Base-by-base conservation (phyloP, 2,888 invertebrate genomes). In the Heliconius aoede region DNA sequence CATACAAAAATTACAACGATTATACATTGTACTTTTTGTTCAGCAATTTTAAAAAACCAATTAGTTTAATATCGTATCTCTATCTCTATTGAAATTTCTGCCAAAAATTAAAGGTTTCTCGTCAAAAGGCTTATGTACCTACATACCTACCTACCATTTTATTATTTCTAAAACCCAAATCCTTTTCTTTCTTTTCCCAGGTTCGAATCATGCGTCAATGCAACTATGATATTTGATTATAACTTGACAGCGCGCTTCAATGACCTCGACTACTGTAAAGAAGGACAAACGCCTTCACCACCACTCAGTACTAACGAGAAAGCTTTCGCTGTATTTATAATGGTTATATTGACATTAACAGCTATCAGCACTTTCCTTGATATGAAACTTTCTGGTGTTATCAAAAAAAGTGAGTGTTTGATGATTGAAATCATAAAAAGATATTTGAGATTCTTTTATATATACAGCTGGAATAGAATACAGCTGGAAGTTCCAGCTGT, bases 131-230 rank as follows among this genome's bases (percentile, higher is more conserved):
- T 46, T 46, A 18, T 46, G 46, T 46, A 18, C 4, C 0, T 40
- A 32, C 9, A 8, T 32, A 32, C 32, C 32, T n/a, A n/a, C n/a
- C n/a, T n/a, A n/a, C n/a, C n/a, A n/a, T 46, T 18, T 5, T 5
- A 18, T 18, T 15, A 21, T 18, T 3, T 67, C 1, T 7, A n/a
- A 30, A 51, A 21, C 11, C 4, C 0, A n/a, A 51, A 69, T 9
- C 0, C 11, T 51, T 30, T 51, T 30, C 1, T 5, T 3, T 32
- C 9, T 30, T 28, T 46, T n/a, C 77, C 82, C 84, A 93, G 94
- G 93, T 94, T 93, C 83, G 83, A 87, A 32, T 85, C 86, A 0
- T 93, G 94, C 77, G 90, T 94, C 79, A 92, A 92, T 85, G 87
- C 87, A 72, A 89, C 85, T 75, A 90, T 85, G 80, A 90, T 86